Base-by-base conservation (phyloP, 2,888 invertebrate genomes). In the Andricus curvator region DNA sequence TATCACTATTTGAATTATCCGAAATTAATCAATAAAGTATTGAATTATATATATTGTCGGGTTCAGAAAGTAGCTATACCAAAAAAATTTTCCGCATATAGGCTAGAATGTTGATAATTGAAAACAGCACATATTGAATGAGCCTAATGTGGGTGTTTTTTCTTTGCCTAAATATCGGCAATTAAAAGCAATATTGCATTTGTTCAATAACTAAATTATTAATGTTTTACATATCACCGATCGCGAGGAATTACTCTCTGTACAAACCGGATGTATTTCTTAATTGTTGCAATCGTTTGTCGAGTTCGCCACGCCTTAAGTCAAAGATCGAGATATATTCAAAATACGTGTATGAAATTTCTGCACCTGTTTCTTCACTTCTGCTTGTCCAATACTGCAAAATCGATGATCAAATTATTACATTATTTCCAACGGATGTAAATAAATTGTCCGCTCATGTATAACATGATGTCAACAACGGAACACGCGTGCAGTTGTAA, bases 381-480 rank as follows among this genome's bases (percentile, higher is more conserved):
- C 4, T 25, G 22, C 6, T 64, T 56, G 48, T 20, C 3, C 3
- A 29, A 1, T 25, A 29, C 20, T 51, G 4, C 20, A 29, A 56
- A 74, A 20, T 74, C 0, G 15, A 44, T 3, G 48, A 68, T 68
- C 8, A 15, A 48, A 15, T 68, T 48, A 68, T 22, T 8, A 44
- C 29, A 29, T 56, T n/a, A 20, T 15, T 33, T n/a, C 2, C 15
- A 74, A 74, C 17, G 56, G 56, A 29, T n/a, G 56, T 33, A n/a
- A n/a, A 48, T 48, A 48, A 74, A 51, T 56, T 51, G 33, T 29
- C 33, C 51, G 33, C 1, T 20, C 20, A 74, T 62, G 48, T 74
- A 51, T 51, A 13, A 74, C 51, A 74, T 56, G 51, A 33, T 74
- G 56, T 74, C 9, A 74, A 74, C 70, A 74, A 33, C 6, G 17